These are phyloP conservation scores for Gavialis gangeticus DNA, from an alignment of 2,113 vertebrate genomes.

Conservation along the genomic window DNA sequence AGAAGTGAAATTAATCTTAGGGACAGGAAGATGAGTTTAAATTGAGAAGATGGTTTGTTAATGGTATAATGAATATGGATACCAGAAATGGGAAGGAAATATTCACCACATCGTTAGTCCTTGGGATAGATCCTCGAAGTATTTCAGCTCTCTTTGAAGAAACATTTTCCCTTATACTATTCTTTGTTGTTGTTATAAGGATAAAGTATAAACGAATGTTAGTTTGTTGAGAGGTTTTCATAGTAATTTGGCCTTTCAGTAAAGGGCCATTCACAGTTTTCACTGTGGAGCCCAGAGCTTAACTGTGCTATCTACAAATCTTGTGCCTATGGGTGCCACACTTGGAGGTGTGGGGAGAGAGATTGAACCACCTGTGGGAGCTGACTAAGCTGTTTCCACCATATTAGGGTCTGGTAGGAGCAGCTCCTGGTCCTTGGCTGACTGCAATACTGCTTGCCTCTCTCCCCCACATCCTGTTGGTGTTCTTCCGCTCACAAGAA, in stretches of 20 bases:
- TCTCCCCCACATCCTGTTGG: not conserved
- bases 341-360: not conserved
- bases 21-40: slow-evolving; percentile 9
- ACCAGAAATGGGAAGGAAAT: not conserved
- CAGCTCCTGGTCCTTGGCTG: not conserved
- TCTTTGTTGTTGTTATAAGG: not conserved
- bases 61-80: not conserved
- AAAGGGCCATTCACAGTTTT: not conserved
- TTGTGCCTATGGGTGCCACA: not conserved
- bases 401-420: not conserved
- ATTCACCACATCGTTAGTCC: not conserved
- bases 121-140: not conserved
- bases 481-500: not conserved
- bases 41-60: not conserved
- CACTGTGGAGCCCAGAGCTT: not conserved
- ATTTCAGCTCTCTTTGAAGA: not conserved
- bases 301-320: not conserved
- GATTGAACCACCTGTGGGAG: not conserved
- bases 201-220: not conserved
- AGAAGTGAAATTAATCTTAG: not conserved
- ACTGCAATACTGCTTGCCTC: not conserved
- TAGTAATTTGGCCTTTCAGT: not conserved
- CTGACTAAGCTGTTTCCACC: not conserved
- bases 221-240: not conserved
- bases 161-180: not conserved